Conservation (phyloP, 1,140 invertebrate species). For the Luehdorfia chinensis region DNA sequence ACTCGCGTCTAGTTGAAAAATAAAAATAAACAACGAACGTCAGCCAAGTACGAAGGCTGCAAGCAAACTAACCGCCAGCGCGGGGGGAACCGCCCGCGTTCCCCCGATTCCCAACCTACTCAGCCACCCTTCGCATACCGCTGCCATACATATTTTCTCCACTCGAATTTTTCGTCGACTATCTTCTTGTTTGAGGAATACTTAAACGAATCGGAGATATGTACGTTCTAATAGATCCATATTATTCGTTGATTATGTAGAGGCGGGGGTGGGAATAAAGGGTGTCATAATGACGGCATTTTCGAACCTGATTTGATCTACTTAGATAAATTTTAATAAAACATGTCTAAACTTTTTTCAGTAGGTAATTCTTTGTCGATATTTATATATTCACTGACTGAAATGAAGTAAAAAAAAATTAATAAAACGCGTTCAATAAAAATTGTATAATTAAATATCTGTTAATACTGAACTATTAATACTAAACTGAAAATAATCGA, state of each 20-base stretch:
- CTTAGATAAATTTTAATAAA: too few species aligned
- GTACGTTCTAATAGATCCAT: constrained; percentile 71
- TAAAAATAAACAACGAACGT: constrained; percentile 26
- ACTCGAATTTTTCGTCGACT: constrained; percentile 74
- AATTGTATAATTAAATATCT: too few species aligned
- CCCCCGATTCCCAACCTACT: constrained; percentile 34
- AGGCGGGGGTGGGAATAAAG: too few species aligned
- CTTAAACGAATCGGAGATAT: constrained; percentile 67
- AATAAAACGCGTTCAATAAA: too few species aligned
- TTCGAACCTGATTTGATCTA: neutral
- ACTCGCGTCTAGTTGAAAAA: constrained; percentile 44
- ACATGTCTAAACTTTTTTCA: too few species aligned
- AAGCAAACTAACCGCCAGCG: constrained; percentile 49
- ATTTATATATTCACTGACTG: too few species aligned
- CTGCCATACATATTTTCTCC: constrained; percentile 74
- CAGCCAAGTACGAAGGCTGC: constrained; percentile 31
- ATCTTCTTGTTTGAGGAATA: constrained; percentile 74
- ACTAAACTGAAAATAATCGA: too few species aligned
- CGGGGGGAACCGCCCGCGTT: constrained; percentile 38
- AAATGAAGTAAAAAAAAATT: too few species aligned
- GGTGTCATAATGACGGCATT: constrained; percentile 37
- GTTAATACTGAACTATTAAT: too few species aligned
- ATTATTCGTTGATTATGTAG: constrained; percentile 66
- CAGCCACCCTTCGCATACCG: constrained; percentile 58
- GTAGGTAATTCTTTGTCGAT: too few species aligned